Conservation (phyloP, 1,140 invertebrate species). For the Bemisia tabaci region DNA sequence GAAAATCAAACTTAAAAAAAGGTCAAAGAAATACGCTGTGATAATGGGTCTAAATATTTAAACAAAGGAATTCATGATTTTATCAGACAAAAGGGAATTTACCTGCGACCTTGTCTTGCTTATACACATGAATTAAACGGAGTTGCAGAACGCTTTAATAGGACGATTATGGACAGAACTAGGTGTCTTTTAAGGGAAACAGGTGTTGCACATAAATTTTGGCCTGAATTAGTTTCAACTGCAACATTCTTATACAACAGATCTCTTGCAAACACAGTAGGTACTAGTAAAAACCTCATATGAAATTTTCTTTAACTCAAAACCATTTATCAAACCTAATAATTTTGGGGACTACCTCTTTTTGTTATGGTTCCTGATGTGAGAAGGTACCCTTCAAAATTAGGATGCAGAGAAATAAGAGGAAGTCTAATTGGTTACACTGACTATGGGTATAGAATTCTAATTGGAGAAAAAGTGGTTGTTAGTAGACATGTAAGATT, state of each 20-base stretch:
- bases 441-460: too few species aligned
- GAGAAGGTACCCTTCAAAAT: constrained; percentile 17
- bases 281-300: background rate
- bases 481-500: constrained; percentile 26
- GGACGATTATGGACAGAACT: background rate
- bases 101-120: background rate
- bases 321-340: background rate
- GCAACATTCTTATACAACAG: background rate
- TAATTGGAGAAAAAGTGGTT: constrained; percentile 31
- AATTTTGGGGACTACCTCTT: background rate
- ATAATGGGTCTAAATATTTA: constrained; percentile 31
- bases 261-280: background rate
- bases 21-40: constrained; percentile 28
- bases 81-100: background rate
- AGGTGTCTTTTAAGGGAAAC: background rate
- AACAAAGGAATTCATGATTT: constrained; percentile 21
- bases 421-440: too few species aligned
- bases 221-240: background rate
- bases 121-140: background rate
- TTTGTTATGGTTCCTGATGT: too few species aligned
- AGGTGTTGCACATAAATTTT: background rate
- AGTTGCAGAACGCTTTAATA: background rate
- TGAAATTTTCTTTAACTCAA: background rate
- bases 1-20: constrained; percentile 24
- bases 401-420: constrained; percentile 24